These are phyloP conservation scores for Gandaritis pyraliata DNA, from an alignment of 2,888 invertebrate species.

Conservation along the genomic window DNA sequence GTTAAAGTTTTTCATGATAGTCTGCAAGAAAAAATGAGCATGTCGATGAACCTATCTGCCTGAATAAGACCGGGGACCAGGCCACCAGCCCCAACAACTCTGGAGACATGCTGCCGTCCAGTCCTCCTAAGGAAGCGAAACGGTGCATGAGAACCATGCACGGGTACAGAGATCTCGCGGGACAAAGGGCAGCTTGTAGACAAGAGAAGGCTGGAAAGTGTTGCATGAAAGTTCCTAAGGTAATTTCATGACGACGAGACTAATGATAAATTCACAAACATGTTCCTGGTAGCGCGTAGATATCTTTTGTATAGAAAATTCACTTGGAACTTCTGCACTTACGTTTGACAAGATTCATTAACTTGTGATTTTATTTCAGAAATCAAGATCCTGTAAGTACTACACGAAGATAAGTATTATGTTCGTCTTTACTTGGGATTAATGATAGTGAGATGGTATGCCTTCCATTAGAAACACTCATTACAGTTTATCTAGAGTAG, in stretches of 20 bases:
- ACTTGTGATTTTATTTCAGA: conserved; percentile 51
- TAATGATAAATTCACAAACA: too few species aligned
- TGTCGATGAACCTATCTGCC: conserved; percentile 28
- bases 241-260: too few species aligned
- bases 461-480: too few species aligned
- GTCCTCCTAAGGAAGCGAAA: conserved; percentile 34
- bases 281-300: neutral
- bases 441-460: too few species aligned
- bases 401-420: too few species aligned
- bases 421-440: too few species aligned
- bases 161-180: conserved; percentile 20
- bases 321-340: neutral
- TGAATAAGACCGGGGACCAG: conserved; percentile 45
- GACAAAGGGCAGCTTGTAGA: conserved; percentile 17
- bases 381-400: conserved; percentile 57
- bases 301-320: neutral
- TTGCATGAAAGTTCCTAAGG: conserved; percentile 6
- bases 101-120: conserved; percentile 41
- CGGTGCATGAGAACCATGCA: conserved; percentile 18
- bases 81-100: conserved; percentile 25
- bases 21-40: conserved; percentile 45
- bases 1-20: conserved; percentile 29
- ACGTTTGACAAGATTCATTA: too few species aligned
- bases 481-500: too few species aligned
- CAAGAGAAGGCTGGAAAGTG: conserved; percentile 24